Percentiles rank a stretch among this genome's conserved stretches.
phyloP scores from a whole-genome alignment of 2,113 vertebrate species.

The Promerops cafer region DNA sequence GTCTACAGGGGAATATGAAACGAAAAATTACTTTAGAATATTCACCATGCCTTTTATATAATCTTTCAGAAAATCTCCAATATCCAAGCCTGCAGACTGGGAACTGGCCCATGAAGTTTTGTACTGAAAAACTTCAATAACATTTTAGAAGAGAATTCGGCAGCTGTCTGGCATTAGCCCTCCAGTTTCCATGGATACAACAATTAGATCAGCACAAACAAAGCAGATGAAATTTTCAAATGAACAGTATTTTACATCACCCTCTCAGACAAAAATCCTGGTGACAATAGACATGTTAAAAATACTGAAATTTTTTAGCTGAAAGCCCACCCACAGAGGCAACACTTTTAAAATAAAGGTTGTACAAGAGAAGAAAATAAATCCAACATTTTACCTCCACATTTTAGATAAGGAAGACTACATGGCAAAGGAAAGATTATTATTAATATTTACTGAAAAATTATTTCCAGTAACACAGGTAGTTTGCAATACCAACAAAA shows the following conservation, averaged over 20 bases:
- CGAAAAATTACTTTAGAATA: background rate
- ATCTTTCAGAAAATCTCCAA: background rate
- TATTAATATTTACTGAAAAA: background rate
- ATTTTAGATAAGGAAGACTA: background rate
- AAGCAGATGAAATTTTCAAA: slow-evolving; percentile 25
- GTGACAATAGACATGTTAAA: background rate
- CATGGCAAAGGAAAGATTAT: background rate
- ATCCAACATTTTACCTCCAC: background rate
- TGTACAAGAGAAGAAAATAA: background rate
- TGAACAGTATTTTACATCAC: background rate
- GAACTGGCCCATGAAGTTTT: background rate
- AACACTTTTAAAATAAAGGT: background rate
- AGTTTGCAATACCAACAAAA: background rate
- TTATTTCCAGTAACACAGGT: background rate
- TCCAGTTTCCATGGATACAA: slow-evolving; percentile 62
- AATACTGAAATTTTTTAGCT: background rate
- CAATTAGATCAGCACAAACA: slow-evolving; percentile 2
- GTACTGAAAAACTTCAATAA: background rate
- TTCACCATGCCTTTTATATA: background rate
- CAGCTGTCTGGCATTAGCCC: background rate
- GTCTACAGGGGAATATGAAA: background rate
- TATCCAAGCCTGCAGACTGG: background rate
- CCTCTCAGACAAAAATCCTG: background rate
- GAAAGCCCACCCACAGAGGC: background rate
- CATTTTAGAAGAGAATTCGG: background rate